Conservation (phyloP, 1,140 invertebrate genomes). For the Caenorhabditis tropicalis region DNA sequence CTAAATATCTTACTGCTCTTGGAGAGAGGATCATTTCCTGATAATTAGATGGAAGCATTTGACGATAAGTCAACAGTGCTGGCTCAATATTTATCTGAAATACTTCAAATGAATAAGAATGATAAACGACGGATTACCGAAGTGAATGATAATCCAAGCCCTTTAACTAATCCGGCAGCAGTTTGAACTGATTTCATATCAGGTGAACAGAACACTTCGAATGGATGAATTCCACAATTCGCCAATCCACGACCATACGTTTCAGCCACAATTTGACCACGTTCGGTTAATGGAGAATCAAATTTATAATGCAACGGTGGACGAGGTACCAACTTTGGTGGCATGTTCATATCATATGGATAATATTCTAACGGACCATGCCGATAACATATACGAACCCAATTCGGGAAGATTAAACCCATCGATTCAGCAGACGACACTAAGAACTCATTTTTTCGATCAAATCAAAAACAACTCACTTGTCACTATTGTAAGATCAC, state of each 20-base stretch:
- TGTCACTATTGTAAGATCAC: background rate
- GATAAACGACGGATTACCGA: background rate
- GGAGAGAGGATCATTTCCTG: conserved; percentile 10
- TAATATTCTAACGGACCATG: background rate
- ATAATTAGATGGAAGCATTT: background rate
- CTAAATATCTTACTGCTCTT: background rate
- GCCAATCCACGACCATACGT: conserved; percentile 6
- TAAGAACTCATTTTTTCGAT: background rate
- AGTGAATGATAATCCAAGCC: background rate
- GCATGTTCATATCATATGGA: conserved; percentile 53
- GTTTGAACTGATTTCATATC: conserved; percentile 42
- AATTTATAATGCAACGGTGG: background rate
- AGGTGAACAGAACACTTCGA: conserved; percentile 9
- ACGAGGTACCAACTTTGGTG: background rate
- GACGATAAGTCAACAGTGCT: background rate
- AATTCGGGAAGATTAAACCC: conserved; percentile 31
- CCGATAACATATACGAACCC: conserved; percentile 40
- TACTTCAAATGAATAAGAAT: background rate
- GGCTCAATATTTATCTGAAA: conserved; percentile 14
- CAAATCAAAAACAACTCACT: background rate
- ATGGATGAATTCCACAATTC: background rate
- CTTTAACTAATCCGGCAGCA: background rate
- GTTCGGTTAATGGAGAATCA: conserved; percentile 47
- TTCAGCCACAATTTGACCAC: conserved; percentile 39
- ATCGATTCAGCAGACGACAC: conserved; percentile 36